These are phyloP conservation scores for Mechanitis messenoides DNA, from an alignment of 2,888 invertebrate species.

Conservation along the genomic window DNA sequence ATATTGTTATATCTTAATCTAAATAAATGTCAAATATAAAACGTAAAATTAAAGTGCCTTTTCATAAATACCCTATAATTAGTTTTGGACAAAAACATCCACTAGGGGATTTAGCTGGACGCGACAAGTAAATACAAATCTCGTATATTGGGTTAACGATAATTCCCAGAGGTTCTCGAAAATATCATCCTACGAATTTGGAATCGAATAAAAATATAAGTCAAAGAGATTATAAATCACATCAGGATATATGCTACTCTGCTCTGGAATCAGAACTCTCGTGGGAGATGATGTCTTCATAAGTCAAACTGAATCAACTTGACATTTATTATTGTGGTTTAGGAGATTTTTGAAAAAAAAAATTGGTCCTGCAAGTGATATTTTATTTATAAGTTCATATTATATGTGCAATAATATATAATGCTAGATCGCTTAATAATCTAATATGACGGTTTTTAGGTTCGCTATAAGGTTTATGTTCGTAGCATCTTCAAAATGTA, in stretches of 20 bases:
- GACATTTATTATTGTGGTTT: too few species aligned
- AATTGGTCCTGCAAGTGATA: too few species aligned
- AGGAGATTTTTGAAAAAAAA: too few species aligned
- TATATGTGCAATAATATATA: too few species aligned
- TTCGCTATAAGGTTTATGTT: too few species aligned
- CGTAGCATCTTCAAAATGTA: too few species aligned
- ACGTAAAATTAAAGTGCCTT: not conserved
- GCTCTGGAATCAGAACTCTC: not conserved
- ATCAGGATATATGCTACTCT: conserved; percentile 25
- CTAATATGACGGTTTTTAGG: too few species aligned
- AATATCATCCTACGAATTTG: conserved; percentile 28
- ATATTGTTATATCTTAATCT: too few species aligned
- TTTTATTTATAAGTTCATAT: too few species aligned
- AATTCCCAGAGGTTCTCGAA: conserved; percentile 33
- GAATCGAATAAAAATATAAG: conserved; percentile 22
- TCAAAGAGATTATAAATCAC: conserved; percentile 29
- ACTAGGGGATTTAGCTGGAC: not conserved
- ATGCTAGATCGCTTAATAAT: too few species aligned
- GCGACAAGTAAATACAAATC: not conserved
- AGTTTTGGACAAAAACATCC: not conserved
- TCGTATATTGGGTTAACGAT: conserved; percentile 34
- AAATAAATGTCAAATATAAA: not conserved
- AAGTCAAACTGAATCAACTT: too few species aligned
- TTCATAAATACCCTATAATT: not conserved
- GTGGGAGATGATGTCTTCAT: too few species aligned